phyloP scores from a whole-genome alignment of 2,113 vertebrate species.

The Parus major region DNA sequence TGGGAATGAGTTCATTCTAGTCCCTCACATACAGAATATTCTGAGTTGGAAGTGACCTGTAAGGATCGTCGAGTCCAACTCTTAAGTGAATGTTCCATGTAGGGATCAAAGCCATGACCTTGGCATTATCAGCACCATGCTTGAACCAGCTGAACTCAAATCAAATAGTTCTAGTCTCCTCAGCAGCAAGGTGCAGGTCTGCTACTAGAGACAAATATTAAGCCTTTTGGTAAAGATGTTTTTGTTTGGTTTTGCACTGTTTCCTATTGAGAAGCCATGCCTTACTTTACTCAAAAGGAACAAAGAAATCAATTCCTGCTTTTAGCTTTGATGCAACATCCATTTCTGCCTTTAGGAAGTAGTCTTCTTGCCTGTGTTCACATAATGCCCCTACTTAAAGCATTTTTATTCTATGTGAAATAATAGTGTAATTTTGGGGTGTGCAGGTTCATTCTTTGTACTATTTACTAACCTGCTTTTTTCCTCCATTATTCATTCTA shows the following conservation, averaged over 20 bases:
- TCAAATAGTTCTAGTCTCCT: neutral
- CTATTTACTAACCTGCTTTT: neutral
- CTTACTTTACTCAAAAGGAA: neutral
- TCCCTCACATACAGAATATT: neutral
- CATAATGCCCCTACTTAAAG: neutral
- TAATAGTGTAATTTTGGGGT: neutral
- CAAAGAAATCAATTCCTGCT: neutral
- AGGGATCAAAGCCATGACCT: fast-evolving
- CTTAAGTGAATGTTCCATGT: neutral
- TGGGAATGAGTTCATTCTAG: neutral
- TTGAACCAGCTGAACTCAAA: neutral
- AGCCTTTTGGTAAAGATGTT: neutral
- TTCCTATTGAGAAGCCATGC: neutral
- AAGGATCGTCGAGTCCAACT: neutral
- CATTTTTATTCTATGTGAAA: neutral
- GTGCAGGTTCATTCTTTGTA: neutral
- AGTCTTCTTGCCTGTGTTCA: neutral
- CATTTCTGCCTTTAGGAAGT: neutral
- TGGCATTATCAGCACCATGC: neutral
- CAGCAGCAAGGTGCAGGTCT: neutral
- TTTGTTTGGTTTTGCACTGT: neutral
- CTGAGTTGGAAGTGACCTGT: neutral
- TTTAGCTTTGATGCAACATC: neutral
- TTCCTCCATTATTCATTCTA: conserved; percentile 30
- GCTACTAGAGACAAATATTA: neutral